Conservation (phyloP, 2,888 invertebrate genomes). For the Watsonalla binaria region DNA sequence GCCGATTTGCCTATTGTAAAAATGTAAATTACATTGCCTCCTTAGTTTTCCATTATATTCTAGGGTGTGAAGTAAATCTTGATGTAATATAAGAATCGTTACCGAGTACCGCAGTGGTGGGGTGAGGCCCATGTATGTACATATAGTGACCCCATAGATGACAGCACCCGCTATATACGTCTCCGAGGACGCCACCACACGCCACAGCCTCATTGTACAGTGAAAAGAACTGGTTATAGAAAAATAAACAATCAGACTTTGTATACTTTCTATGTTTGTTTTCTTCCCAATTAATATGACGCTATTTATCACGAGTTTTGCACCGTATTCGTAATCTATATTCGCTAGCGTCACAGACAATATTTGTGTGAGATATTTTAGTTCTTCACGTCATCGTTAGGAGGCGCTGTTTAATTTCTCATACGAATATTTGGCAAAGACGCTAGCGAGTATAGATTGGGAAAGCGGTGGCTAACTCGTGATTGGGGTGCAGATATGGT, state of each 20-base stretch:
- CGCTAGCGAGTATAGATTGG: too few relatives aligned
- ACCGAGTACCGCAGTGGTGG: neutral
- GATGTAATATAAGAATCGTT: conserved; percentile 19
- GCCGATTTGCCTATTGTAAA: neutral
- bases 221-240: conserved; percentile 47
- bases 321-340: too few relatives aligned
- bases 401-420: too few relatives aligned
- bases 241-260: conserved; percentile 70
- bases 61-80: neutral
- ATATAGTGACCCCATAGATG: conserved; percentile 48
- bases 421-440: too few relatives aligned
- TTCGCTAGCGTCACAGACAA: too few relatives aligned
- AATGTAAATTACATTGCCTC: neutral
- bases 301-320: too few relatives aligned
- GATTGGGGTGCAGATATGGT: too few relatives aligned
- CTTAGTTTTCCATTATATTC: neutral
- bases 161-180: conserved; percentile 21
- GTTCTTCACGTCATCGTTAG: too few relatives aligned
- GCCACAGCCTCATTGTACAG: conserved; percentile 43
- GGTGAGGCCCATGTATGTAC: conserved; percentile 26
- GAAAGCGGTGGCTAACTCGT: too few relatives aligned
- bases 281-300: conserved; percentile 10
- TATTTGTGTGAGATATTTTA: too few relatives aligned
- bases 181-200: conserved; percentile 21
- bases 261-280: conserved; percentile 55